Evolutionary conservation across 2,113 vertebrate species (phyloP).

Genomic region (Zosterops japonicus): DNA sequence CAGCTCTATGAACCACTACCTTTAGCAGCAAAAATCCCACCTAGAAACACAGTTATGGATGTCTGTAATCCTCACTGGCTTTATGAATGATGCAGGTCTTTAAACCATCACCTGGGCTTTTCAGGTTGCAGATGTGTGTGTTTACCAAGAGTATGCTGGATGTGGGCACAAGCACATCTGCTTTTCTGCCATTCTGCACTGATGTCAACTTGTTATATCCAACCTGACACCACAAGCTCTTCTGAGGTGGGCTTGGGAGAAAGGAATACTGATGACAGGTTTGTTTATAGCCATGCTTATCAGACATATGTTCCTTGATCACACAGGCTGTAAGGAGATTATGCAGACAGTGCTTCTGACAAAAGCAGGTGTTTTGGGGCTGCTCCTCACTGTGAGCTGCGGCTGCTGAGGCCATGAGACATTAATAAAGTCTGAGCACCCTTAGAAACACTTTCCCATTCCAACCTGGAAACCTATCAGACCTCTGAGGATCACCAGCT

Average conservation of each 20-base stretch:
- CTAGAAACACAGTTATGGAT: background rate
- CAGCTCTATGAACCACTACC: background rate
- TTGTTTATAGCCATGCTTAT: background rate
- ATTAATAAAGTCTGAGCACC: background rate
- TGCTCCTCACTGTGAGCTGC: background rate
- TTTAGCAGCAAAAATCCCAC: background rate
- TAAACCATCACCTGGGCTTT: background rate
- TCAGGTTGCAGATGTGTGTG: background rate
- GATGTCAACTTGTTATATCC: background rate
- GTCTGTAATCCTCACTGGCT: background rate
- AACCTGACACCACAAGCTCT: background rate
- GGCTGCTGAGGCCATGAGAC: background rate
- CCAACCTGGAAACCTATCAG: fast-evolving
- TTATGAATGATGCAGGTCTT: background rate
- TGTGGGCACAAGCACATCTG: background rate
- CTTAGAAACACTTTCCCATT: background rate
- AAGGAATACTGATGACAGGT: background rate
- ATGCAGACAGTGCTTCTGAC: background rate
- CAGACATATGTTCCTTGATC: background rate
- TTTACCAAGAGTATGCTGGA: background rate
- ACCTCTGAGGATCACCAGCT: background rate
- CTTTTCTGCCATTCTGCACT: background rate
- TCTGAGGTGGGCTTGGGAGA: fast-evolving
- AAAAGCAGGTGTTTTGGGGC: fast-evolving
- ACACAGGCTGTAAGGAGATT: background rate